These are phyloP conservation scores for Pseudopleuronectes americanus DNA, from an alignment of 2,797 vertebrate species.

Conservation along the genomic window DNA sequence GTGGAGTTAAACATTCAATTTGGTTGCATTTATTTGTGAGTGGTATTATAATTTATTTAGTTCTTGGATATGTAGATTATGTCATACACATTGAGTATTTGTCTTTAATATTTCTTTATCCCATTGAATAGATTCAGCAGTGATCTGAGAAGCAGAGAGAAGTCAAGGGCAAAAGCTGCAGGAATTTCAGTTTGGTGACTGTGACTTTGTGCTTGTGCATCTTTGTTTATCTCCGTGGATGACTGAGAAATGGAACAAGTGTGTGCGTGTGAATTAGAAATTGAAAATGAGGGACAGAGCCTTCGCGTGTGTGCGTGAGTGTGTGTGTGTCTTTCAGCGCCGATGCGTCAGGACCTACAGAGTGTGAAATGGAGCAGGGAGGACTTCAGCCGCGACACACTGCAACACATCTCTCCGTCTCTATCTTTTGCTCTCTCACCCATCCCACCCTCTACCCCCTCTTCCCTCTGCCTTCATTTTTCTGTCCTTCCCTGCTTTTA, in stretches of 20 bases:
- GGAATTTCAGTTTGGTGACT: slow-evolving; percentile 18
- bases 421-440: slow-evolving; percentile 8
- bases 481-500: slow-evolving; percentile 11
- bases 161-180: slow-evolving; percentile 12
- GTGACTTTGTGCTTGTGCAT: slow-evolving; percentile 22
- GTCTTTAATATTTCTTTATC: too few relatives aligned
- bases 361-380: slow-evolving; percentile 80
- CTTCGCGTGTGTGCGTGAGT: slow-evolving; percentile 12
- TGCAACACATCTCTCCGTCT: slow-evolving; percentile 13
- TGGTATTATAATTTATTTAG: too few relatives aligned
- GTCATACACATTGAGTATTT: too few relatives aligned
- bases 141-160: slow-evolving; percentile 7
- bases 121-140: slow-evolving; percentile 10
- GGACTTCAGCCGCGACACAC: slow-evolving; percentile 58
- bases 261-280: slow-evolving; percentile 31
- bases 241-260: slow-evolving; percentile 14
- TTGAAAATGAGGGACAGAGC: slow-evolving; percentile 22
- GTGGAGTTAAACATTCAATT: too few relatives aligned
- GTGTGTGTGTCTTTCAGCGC: slow-evolving; percentile 22
- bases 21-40: too few relatives aligned
- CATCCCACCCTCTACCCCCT: slow-evolving; percentile 11
- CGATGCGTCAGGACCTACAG: slow-evolving; percentile 62
- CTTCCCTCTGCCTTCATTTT: slow-evolving; percentile 30
- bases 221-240: slow-evolving; percentile 40
- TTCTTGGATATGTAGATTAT: too few relatives aligned